A percentile compares a stretch with the other conserved stretches of the same genome.
These are phyloP conservation scores for Siniperca scherzeri DNA, from an alignment of 2,797 vertebrate species.

Conservation along the genomic window DNA sequence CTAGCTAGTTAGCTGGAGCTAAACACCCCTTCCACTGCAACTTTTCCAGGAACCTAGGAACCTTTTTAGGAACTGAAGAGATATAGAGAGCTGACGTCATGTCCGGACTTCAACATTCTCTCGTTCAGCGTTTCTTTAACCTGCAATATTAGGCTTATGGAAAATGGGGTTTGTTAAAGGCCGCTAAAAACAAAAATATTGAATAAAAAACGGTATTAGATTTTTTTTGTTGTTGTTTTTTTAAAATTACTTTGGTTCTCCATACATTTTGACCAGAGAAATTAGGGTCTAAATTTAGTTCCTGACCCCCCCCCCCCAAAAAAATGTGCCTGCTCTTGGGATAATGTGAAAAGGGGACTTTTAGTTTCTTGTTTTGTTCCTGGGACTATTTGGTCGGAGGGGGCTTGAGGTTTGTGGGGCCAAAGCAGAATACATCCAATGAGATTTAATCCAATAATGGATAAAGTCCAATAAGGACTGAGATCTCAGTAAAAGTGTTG, in stretches of 20 bases:
- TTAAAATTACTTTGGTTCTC: no score
- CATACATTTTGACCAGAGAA: background rate
- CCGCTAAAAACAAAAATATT: no score
- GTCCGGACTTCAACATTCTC: no score
- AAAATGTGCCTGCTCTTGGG: no score
- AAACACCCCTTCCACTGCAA: background rate
- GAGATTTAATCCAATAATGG: slow-evolving; percentile 37
- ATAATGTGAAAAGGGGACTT: background rate
- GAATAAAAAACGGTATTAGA: no score
- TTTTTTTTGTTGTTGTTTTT: no score
- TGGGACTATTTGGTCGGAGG: background rate
- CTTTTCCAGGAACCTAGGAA: background rate
- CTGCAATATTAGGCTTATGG: background rate
- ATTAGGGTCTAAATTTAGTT: background rate
- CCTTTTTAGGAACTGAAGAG: background rate
- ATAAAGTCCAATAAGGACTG: slow-evolving; percentile 36
- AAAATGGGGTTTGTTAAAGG: background rate
- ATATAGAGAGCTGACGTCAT: background rate
- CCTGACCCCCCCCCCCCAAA: background rate
- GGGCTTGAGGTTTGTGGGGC: background rate
- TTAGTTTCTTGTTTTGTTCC: background rate
- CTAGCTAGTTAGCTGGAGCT: background rate
- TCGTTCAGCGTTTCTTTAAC: background rate
- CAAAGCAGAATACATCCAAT: slow-evolving; percentile 22
- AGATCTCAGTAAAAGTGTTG: slow-evolving; percentile 55